Evolutionary conservation across 53 echinoderm and acorn worm genomes (phyloP), one percentile per base, ranked within the genome.

Genomic region (Astropecten irregularis): DNA sequence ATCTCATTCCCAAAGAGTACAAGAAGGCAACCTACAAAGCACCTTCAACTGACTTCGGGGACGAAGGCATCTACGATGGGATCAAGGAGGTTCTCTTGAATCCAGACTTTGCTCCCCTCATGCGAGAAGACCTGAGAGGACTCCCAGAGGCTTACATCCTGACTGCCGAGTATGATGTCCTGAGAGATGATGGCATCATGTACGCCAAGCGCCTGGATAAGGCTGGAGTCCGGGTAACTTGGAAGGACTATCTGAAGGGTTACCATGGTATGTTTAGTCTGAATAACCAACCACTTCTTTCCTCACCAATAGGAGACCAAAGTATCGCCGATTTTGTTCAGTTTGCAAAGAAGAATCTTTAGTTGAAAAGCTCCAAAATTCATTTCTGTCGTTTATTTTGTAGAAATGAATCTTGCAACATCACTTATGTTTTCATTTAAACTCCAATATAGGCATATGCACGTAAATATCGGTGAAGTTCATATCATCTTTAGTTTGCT

Each of bases 141-240:
- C 58, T 91, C 15, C 86, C 91, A 8, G 72, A 77, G 42, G 91
- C 91, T 40, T 89, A 92, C 68, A 85, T 96, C 63, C 39, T 92
- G 37, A 96, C 97, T 1, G 89, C 86, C 40, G 88, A 85, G 40
- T 93, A 83, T 81, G 97, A 96, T 53, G 82, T 84, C 7, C 54
- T 92, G 22, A 81, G 92, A 18, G 97, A 96, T 73, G 97, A 96
- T 36, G 94, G 97, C 40, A 68, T 92, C 22, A 84, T 96, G 52
- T 96, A 96, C 72, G 93, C 84, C 27, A 85, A 94, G 64, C 49
- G 94, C 31, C 82, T 96, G 23, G 48, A 85, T 36, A 37, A 82
- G 76, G 97, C 97, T 21, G 97, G 88, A 22, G 94, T 92, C n/a
- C 55, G 82, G 40, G 88, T 85, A 16, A 87, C 82, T 4, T 62